Evolutionary conservation across 2,113 vertebrate genomes (phyloP).

Genomic region (Ondatra zibethicus): DNA sequence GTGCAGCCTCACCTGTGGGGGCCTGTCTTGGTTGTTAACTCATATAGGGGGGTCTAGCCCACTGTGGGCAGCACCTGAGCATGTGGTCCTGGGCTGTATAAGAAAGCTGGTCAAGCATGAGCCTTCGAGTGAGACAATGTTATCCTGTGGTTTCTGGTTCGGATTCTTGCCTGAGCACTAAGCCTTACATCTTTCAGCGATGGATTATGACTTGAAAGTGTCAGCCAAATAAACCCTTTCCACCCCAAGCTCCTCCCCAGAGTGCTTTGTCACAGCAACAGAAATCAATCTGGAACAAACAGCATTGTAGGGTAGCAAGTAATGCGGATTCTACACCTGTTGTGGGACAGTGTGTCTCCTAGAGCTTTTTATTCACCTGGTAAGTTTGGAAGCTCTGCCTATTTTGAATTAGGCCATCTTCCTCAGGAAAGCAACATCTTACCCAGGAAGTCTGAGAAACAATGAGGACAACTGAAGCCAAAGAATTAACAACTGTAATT

Average conservation of each 20-base stretch:
- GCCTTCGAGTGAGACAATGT: no score
- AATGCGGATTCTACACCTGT: background rate
- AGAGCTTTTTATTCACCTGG: background rate
- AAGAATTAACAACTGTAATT: background rate
- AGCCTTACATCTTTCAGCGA: background rate
- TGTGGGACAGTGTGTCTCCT: rapidly evolving
- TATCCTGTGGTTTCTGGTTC: background rate
- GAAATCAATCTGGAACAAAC: background rate
- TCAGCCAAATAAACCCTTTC: background rate
- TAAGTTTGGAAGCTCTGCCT: background rate
- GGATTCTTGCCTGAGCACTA: background rate
- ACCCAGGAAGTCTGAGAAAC: background rate
- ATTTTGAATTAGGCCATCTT: background rate
- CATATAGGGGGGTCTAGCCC: background rate
- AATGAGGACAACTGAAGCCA: background rate
- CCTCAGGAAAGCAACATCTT: background rate
- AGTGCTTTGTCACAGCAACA: background rate
- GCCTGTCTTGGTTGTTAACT: background rate
- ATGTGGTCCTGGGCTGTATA: background rate
- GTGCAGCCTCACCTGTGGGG: no score
- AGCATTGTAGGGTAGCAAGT: background rate
- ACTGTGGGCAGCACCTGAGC: background rate
- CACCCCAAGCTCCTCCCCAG: background rate
- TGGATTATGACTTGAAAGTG: background rate
- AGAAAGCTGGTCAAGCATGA: background rate